Conservation (phyloP, 1,140 invertebrate genomes). For the Ostrea denselamellosa region DNA sequence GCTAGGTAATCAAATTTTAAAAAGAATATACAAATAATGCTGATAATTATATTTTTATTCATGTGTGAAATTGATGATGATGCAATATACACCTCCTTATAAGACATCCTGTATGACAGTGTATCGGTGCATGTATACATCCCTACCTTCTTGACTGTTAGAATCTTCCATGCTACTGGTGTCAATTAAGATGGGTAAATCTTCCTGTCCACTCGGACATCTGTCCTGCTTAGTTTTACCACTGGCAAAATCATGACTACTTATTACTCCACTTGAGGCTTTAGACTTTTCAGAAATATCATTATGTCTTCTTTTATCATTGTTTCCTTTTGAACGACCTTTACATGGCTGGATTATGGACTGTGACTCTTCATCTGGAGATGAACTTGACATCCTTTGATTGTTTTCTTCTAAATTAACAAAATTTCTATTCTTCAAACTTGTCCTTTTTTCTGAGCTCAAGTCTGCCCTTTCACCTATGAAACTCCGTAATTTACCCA, state of each 20-base stretch:
- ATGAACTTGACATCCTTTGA: not conserved
- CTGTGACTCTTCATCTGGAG: not conserved
- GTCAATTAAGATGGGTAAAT: not conserved
- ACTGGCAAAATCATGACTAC: not conserved
- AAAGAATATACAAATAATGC: too few species aligned
- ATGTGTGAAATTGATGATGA: too few species aligned
- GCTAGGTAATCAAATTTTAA: too few species aligned
- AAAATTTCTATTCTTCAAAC: not conserved
- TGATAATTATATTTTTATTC: too few species aligned
- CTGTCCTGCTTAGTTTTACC: not conserved
- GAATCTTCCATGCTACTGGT: not conserved
- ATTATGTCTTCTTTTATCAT: not conserved
- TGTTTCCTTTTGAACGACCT: not conserved
- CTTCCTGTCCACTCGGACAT: not conserved
- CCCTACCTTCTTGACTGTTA: not conserved
- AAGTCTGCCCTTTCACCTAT: not conserved
- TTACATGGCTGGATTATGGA: slow-evolving; percentile 6
- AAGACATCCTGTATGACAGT: too few species aligned
- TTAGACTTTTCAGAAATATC: not conserved
- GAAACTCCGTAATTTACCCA: not conserved
- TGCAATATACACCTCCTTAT: too few species aligned
- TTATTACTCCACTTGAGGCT: not conserved
- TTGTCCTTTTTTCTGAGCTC: not conserved
- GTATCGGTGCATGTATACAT: not conserved
- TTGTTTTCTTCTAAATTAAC: not conserved